Percentiles rank a stretch among this genome's conserved stretches.
phyloP scores from a whole-genome alignment of 64 coral and sea anemone species.

The Porites lutea region DNA sequence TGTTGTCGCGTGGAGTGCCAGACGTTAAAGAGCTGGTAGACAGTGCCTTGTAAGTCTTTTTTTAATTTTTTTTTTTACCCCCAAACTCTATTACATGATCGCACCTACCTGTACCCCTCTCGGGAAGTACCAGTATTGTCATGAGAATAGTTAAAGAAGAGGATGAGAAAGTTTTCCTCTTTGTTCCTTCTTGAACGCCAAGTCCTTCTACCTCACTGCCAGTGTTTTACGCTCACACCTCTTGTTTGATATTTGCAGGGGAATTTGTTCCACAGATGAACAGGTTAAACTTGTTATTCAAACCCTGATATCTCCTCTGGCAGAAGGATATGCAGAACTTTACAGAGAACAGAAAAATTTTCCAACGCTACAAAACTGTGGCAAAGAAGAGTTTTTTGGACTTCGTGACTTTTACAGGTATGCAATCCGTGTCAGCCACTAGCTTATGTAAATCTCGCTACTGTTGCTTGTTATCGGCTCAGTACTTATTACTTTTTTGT shows the following conservation, averaged over 20 bases:
- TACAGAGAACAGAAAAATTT: slow-evolving; percentile 77
- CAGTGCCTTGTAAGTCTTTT: slow-evolving; percentile 69
- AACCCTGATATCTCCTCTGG: slow-evolving; percentile 55
- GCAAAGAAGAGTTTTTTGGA: slow-evolving; percentile 93
- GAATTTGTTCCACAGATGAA: slow-evolving; percentile 68
- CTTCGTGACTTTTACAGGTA: slow-evolving; percentile 97
- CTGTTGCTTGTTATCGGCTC: neutral
- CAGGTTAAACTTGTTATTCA: slow-evolving; percentile 44
- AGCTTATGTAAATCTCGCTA: neutral
- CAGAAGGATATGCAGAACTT: slow-evolving; percentile 74
- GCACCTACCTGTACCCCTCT: too few relatives aligned
- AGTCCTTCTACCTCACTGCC: too few relatives aligned
- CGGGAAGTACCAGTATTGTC: too few relatives aligned
- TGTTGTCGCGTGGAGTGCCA: slow-evolving; percentile 83
- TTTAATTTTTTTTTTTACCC: neutral
- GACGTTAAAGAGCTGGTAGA: slow-evolving; percentile 57
- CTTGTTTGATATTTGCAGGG: slow-evolving; percentile 31
- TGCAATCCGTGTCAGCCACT: neutral
- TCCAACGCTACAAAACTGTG: slow-evolving; percentile 67
- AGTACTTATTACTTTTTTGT: neutral
- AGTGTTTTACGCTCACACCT: neutral
- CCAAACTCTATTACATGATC: too few relatives aligned
- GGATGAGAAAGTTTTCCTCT: too few relatives aligned
- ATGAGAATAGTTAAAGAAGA: too few relatives aligned
- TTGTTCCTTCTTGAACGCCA: too few relatives aligned